A percentile compares a stretch with the other conserved stretches of the same genome.
phyloP scores from a whole-genome alignment of 2,113 vertebrate species.

The Melospiza georgiana region DNA sequence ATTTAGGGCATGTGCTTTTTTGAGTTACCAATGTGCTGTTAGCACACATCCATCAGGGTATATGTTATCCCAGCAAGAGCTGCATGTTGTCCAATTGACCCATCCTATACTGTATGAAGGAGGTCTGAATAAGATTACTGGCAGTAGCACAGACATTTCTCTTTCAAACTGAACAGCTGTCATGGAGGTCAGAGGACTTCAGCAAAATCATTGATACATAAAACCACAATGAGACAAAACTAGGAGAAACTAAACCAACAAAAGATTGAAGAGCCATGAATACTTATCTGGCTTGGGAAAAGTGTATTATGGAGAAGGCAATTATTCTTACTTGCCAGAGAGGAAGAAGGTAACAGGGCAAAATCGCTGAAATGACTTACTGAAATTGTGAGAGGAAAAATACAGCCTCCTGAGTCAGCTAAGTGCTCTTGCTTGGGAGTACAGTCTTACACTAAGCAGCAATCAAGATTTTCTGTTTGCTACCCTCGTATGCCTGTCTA shows the following conservation, averaged over 20 bases:
- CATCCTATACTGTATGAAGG: neutral
- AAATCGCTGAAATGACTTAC: neutral
- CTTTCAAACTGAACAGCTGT: neutral
- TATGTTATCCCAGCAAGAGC: neutral
- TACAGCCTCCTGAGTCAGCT: conserved; percentile 2
- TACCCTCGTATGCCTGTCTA: neutral
- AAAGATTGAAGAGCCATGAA: neutral
- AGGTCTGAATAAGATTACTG: neutral
- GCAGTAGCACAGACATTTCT: neutral
- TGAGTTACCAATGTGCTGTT: neutral
- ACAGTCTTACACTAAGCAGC: neutral
- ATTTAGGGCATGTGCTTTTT: neutral
- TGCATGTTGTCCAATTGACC: neutral
- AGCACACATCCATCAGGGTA: neutral
- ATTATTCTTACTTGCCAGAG: neutral
- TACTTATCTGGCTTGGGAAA: neutral
- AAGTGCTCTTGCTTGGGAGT: neutral
- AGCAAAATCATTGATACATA: neutral
- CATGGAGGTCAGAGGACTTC: neutral
- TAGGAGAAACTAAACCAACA: neutral
- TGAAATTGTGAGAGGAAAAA: conserved; percentile 14
- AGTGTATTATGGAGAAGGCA: neutral
- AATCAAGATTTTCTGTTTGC: conserved; percentile 46
- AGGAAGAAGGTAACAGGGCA: neutral
- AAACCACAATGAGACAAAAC: neutral